Conservation (phyloP, 2,113 vertebrate species). For the Phrynosoma blainvillii region DNA sequence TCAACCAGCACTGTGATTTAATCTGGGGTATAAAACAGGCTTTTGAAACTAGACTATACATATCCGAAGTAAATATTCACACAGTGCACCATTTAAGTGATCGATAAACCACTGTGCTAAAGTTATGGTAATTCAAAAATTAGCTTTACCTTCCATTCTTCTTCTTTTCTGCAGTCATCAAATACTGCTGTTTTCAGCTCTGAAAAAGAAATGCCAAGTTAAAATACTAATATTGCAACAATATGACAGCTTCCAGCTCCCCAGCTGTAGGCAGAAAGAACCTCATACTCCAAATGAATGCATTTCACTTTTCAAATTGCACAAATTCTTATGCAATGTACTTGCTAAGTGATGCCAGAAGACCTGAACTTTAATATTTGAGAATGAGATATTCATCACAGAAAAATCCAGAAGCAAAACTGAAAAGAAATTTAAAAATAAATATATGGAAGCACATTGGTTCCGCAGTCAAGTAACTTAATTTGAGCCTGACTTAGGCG, state of each 20-base stretch:
- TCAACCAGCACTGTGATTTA: too few species aligned
- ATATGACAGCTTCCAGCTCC: background rate
- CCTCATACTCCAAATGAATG: background rate
- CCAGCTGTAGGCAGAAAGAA: background rate
- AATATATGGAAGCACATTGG: too few species aligned
- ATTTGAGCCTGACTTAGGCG: too few species aligned
- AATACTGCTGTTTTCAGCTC: conserved; percentile 78
- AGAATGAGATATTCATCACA: too few species aligned
- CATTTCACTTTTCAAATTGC: background rate
- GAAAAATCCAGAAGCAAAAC: too few species aligned
- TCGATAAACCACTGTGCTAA: background rate
- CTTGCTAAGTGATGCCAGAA: too few species aligned
- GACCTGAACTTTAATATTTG: too few species aligned
- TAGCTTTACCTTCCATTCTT: conserved; percentile 82
- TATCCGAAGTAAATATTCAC: background rate
- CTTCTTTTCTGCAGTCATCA: conserved; percentile 80
- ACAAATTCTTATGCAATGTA: background rate
- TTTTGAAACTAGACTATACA: background rate
- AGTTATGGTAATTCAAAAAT: background rate
- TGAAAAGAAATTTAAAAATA: too few species aligned
- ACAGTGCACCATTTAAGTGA: background rate
- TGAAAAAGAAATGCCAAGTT: conserved; percentile 60
- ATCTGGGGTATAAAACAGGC: too few species aligned
- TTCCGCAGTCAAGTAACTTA: too few species aligned
- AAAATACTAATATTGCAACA: conserved; percentile 24